A percentile compares a stretch with the other conserved stretches of the same genome.
Evolutionary conservation across 2,797 vertebrate genomes (phyloP).

Genomic region (Rhyacichthys aspro): DNA sequence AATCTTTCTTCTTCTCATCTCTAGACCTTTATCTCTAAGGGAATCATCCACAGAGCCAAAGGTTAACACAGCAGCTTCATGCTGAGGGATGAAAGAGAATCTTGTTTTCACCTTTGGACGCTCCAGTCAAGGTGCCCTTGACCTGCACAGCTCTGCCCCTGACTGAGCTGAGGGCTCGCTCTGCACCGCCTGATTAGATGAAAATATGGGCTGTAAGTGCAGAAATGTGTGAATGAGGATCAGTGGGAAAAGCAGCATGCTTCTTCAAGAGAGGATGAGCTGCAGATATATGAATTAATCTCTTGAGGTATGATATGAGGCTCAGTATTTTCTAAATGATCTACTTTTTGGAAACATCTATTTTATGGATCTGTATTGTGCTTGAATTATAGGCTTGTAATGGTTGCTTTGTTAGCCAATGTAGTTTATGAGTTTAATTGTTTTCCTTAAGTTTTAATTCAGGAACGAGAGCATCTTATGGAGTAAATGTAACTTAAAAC

Average conservation of each 20-base stretch:
- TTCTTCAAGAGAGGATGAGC: background rate
- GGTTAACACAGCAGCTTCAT: slow-evolving; percentile 30
- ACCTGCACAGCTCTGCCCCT: slow-evolving; percentile 15
- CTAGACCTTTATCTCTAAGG: slow-evolving; percentile 4
- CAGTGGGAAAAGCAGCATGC: background rate
- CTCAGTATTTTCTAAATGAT: background rate
- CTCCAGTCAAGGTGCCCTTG: slow-evolving; percentile 52
- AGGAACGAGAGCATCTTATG: no score
- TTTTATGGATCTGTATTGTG: no score
- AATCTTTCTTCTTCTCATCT: background rate
- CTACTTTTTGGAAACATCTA: no score
- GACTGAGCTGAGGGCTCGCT: slow-evolving; percentile 12
- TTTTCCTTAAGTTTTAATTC: no score
- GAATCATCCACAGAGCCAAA: slow-evolving; percentile 15
- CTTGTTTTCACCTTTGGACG: slow-evolving; percentile 21
- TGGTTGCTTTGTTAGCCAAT: no score
- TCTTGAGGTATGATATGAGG: background rate
- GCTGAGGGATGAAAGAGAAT: slow-evolving; percentile 20
- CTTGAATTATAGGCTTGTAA: no score
- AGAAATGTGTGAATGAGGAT: slow-evolving; percentile 2
- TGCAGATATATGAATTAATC: background rate
- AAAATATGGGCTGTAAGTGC: background rate
- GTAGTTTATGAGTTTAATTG: no score
- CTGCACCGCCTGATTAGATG: slow-evolving; percentile 2
- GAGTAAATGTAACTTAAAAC: no score